A percentile compares a stretch with the other conserved stretches of the same genome.
phyloP scores from a whole-genome alignment of 2,797 vertebrate genomes.

The Oreochromis mossambicus region DNA sequence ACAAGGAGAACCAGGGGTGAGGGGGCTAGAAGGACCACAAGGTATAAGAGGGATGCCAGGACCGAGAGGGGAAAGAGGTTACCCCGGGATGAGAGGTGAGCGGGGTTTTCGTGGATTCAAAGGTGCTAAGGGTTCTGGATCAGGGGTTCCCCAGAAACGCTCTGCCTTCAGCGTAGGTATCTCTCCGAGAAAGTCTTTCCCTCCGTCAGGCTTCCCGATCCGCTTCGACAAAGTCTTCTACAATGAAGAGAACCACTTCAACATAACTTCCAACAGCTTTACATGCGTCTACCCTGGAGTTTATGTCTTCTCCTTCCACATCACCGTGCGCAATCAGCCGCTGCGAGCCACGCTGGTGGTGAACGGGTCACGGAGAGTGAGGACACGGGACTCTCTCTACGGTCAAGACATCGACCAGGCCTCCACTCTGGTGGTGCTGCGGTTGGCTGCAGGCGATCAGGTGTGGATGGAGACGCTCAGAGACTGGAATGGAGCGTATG shows the following conservation, averaged over 20 bases:
- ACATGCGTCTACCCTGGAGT: conserved; percentile 86
- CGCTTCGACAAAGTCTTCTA: conserved; percentile 91
- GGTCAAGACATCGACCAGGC: conserved; percentile 96
- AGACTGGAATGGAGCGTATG: conserved; percentile 94
- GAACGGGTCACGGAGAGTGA: conserved; percentile 81
- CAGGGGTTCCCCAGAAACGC: conserved; percentile 44
- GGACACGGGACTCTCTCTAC: conserved; percentile 87
- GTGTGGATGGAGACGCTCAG: conserved; percentile 94
- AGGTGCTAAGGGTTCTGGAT: conserved; percentile 82
- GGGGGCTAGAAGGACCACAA: conserved; percentile 73
- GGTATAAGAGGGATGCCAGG: conserved; percentile 84
- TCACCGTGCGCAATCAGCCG: conserved; percentile 90
- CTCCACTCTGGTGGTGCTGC: conserved; percentile 86
- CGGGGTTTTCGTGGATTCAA: conserved; percentile 83
- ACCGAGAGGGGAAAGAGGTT: conserved; percentile 84
- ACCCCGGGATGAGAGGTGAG: conserved; percentile 85
- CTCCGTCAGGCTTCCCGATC: conserved; percentile 85
- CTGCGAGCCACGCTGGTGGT: conserved; percentile 86
- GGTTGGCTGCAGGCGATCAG: conserved; percentile 82
- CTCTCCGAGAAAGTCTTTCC: conserved; percentile 87
- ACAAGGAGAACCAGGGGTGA: conserved; percentile 81
- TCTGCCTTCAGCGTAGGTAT: conserved; percentile 92
- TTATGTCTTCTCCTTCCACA: conserved; percentile 92
- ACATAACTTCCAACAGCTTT: conserved; percentile 83
- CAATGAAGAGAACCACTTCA: conserved; percentile 87